A percentile compares a stretch with the other conserved stretches of the same genome.
phyloP scores from a whole-genome alignment of 2,113 vertebrate species.

The Scolopax mira region DNA sequence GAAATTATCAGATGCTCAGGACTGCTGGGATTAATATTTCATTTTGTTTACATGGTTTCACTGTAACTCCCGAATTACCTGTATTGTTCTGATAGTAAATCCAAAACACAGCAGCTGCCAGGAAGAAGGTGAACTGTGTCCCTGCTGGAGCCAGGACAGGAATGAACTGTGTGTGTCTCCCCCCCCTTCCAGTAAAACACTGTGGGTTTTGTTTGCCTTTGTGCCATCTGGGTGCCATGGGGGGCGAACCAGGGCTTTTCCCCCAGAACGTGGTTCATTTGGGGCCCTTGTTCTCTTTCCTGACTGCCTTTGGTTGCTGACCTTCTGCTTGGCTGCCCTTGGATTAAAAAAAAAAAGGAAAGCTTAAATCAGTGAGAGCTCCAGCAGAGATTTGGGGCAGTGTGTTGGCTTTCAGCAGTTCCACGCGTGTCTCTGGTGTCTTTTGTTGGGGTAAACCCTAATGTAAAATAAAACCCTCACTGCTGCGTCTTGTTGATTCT shows the following conservation, averaged over 20 bases:
- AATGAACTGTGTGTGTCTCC: neutral
- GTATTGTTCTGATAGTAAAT: neutral
- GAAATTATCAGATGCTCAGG: neutral
- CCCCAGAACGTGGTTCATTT: neutral
- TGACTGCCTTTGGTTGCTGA: neutral
- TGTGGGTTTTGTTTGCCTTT: neutral
- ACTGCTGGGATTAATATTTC: neutral
- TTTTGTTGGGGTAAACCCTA: neutral
- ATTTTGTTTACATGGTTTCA: neutral
- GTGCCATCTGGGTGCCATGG: neutral
- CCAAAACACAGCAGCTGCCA: neutral
- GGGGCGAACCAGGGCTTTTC: neutral
- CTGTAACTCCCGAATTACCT: neutral
- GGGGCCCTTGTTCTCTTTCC: neutral
- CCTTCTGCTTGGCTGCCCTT: neutral
- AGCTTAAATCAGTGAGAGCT: neutral
- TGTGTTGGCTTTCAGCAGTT: neutral
- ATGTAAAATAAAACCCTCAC: accelerated
- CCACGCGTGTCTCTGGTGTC: neutral
- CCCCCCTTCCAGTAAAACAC: neutral
- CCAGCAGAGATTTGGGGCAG: neutral
- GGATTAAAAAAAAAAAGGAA: accelerated
- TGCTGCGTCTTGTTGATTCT: neutral
- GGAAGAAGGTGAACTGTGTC: neutral
- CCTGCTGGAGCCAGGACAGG: neutral